Conservation (phyloP, 2,113 vertebrate genomes). For the Tachycineta bicolor region DNA sequence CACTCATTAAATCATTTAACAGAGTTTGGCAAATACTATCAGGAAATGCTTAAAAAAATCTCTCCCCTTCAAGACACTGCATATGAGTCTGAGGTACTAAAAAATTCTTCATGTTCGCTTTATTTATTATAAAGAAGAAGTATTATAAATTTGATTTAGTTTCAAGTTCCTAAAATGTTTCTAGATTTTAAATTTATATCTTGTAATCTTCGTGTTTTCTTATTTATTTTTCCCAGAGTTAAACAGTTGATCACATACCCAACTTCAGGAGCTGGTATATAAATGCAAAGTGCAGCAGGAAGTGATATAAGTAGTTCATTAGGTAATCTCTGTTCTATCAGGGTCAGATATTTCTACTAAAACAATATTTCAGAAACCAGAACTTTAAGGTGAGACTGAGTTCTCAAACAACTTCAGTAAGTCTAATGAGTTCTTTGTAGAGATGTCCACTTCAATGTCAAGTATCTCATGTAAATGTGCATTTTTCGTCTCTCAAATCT, state of each 20-base stretch:
- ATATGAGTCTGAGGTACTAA: neutral
- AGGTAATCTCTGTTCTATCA: neutral
- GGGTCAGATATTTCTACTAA: neutral
- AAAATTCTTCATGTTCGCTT: neutral
- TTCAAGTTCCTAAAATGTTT: neutral
- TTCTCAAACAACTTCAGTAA: neutral
- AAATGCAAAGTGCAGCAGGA: neutral
- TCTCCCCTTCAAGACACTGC: neutral
- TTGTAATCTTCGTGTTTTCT: neutral
- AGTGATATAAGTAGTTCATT: neutral
- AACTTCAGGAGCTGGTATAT: neutral
- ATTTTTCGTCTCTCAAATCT: neutral
- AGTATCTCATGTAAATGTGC: neutral
- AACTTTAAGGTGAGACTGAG: neutral
- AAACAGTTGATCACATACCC: neutral
- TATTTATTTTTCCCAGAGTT: neutral
- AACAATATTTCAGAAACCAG: neutral
- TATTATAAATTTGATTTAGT: neutral
- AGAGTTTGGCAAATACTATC: neutral
- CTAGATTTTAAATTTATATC: neutral
- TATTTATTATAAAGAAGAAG: neutral
- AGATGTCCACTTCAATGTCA: neutral
- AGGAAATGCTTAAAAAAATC: neutral
- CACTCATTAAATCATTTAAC: constrained; percentile 20
- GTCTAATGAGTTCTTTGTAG: neutral